Evolutionary conservation across 2,113 vertebrate species (phyloP).

Genomic region (Euleptes europaea): DNA sequence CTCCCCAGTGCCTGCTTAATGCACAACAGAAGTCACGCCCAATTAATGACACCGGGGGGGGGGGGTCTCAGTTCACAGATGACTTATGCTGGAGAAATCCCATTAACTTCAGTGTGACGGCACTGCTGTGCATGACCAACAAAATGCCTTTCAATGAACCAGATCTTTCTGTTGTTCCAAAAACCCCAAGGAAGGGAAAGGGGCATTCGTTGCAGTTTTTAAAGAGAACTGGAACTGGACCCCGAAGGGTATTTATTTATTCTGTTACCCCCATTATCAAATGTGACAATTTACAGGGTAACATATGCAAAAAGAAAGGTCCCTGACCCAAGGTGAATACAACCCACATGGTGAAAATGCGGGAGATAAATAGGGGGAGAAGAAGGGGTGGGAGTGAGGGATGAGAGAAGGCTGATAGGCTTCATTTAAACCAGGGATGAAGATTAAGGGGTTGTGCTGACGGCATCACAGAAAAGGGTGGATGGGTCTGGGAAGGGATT

Average conservation of each 20-base stretch:
- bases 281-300: no score
- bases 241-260: not conserved
- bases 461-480: not conserved
- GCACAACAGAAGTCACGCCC: constrained; percentile 63
- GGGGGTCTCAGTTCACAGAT: not conserved
- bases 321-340: constrained; percentile 6
- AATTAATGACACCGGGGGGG: constrained; percentile 20
- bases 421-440: not conserved
- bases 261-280: no score
- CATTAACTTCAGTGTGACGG: not conserved
- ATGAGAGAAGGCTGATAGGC: not conserved
- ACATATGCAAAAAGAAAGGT: not conserved
- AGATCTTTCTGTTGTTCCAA: constrained; percentile 37
- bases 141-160: constrained; percentile 33
- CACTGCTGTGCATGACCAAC: not conserved
- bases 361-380: no score
- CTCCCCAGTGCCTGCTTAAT: constrained; percentile 66
- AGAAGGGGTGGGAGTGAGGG: no score
- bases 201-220: not conserved
- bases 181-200: constrained; percentile 11
- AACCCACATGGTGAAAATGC: constrained; percentile 7
- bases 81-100: not conserved
- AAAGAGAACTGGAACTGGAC: constrained; percentile 38
- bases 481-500: no score
- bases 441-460: not conserved